phyloP scores from a whole-genome alignment of 2,888 invertebrate genomes.

The Metopia argyrocephala region DNA sequence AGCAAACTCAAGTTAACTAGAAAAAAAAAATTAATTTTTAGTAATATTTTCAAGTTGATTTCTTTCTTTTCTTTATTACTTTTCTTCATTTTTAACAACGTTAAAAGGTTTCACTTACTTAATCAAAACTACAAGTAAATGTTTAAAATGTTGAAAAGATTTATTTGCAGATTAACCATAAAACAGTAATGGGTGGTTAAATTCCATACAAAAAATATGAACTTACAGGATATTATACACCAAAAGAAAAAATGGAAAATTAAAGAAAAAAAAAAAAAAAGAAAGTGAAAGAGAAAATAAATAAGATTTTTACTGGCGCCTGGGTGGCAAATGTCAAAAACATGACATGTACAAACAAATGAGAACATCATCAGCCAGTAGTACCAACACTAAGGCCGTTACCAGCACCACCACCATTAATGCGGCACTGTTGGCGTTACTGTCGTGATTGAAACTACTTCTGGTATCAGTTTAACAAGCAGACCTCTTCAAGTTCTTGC shows the following conservation, averaged over 20 bases:
- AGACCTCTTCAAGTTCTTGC: neutral
- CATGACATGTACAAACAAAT: slow-evolving; percentile 55
- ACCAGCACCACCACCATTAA: slow-evolving; percentile 15
- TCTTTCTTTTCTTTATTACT: neutral
- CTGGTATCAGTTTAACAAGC: slow-evolving; percentile 30
- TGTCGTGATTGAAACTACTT: slow-evolving; percentile 11
- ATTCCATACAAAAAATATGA: slow-evolving; percentile 20
- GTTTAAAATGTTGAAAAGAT: slow-evolving; percentile 51
- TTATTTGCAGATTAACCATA: slow-evolving; percentile 53
- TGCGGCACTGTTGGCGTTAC: neutral
- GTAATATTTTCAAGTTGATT: slow-evolving; percentile 22
- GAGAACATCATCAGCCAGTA: slow-evolving; percentile 38
- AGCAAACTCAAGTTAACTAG: neutral
- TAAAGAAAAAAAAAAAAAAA: slow-evolving; percentile 18
- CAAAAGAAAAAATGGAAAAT: neutral
- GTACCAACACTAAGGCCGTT: slow-evolving; percentile 3
- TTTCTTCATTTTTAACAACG: slow-evolving; percentile 2
- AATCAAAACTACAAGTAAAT: slow-evolving; percentile 41
- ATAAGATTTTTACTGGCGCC: slow-evolving; percentile 60
- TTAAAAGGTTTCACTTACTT: slow-evolving; percentile 39
- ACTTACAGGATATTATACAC: slow-evolving; percentile 16
- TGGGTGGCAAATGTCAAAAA: slow-evolving; percentile 65
- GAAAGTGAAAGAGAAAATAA: slow-evolving; percentile 27
- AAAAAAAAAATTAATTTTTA: slow-evolving; percentile 18
- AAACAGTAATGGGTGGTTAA: slow-evolving; percentile 37